Base-by-base conservation (phyloP, 2,113 vertebrate species). In the Uria lomvia region DNA sequence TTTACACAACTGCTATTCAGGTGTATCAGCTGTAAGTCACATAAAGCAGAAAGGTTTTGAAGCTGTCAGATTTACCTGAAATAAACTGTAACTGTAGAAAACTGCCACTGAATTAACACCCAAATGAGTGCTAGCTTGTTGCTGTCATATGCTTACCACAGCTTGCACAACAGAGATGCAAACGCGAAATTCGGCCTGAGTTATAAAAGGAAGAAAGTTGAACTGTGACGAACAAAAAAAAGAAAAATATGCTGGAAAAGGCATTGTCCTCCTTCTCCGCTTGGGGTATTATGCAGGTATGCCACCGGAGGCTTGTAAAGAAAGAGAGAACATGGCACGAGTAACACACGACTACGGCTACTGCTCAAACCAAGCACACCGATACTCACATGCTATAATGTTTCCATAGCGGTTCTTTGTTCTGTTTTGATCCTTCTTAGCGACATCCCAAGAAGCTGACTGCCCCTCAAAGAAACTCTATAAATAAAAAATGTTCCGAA, bases 401-500 rank as follows among this genome's bases (percentile, higher is more conserved):
- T 99, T 99, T 94, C 99, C 99, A 84, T 99, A 99, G 97, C 99
- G 99, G 97, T 99, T 99, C 98, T 99, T 99, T 97, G 99, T 99
- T 97, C 99, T 99, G 95, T 99, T 99, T 98, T 99, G 99, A 96
- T 99, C 99, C 98, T 99, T 99, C 98, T 99, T 99, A 97, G 99
- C 99, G 94, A 99, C 99, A 96, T 99, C 99, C 99, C 99, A 99
- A 95, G 99, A 99, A 96, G 99, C 99, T 94, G 99, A 99, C 97
- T 99, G 99, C 91, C 99, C 99, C 98, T 99, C 99, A 97, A 99
- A 99, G 98, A 99, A 99, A 97, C 99, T 99, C 99, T 99, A 98
- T 86, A 98, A 98, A 97, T 98, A 94, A 98, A 98, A 98, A 98
- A 98, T 96, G 93, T 97, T 97, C 93, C 91, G 91, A 95, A 97